Evolutionary conservation across 2,888 invertebrate genomes (phyloP).

Genomic region (Eumerus sabulonum): DNA sequence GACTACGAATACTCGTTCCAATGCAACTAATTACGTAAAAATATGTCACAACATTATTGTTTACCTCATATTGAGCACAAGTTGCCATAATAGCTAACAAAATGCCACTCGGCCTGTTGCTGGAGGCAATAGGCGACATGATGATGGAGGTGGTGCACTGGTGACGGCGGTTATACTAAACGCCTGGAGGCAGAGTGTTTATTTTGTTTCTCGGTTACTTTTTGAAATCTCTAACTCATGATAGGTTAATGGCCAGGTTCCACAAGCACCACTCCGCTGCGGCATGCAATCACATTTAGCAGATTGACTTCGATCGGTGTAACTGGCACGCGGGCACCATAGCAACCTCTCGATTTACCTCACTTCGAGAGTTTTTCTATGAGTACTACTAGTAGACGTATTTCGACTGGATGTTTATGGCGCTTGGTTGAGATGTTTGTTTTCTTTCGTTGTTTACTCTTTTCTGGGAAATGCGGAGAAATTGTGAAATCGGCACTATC

Average conservation of each 20-base stretch:
- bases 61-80: slow-evolving; percentile 40
- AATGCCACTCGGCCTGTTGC: background rate
- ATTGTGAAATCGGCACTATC: slow-evolving; percentile 44
- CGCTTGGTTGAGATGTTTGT: background rate
- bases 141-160: no score
- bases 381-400: background rate
- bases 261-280: slow-evolving; percentile 37
- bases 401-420: background rate
- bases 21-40: slow-evolving; percentile 37
- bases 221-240: slow-evolving; percentile 31
- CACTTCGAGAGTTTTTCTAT: background rate
- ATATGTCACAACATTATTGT: slow-evolving; percentile 39
- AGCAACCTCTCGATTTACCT: slow-evolving; percentile 24
- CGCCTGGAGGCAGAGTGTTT: slow-evolving; percentile 8
- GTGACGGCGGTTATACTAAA: no score
- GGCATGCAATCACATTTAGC: slow-evolving; percentile 29
- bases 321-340: background rate
- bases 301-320: slow-evolving; percentile 7
- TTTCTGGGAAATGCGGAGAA: slow-evolving; percentile 32
- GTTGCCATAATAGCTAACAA: slow-evolving; percentile 37
- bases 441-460: slow-evolving; percentile 4
- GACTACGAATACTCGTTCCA: background rate
- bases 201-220: slow-evolving; percentile 18
- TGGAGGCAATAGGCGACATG: no score
- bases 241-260: slow-evolving; percentile 51